Evolutionary conservation across 2,888 invertebrate genomes (phyloP), one percentile per base, ranked within the genome.

Genomic region (Dorcus hopei): DNA sequence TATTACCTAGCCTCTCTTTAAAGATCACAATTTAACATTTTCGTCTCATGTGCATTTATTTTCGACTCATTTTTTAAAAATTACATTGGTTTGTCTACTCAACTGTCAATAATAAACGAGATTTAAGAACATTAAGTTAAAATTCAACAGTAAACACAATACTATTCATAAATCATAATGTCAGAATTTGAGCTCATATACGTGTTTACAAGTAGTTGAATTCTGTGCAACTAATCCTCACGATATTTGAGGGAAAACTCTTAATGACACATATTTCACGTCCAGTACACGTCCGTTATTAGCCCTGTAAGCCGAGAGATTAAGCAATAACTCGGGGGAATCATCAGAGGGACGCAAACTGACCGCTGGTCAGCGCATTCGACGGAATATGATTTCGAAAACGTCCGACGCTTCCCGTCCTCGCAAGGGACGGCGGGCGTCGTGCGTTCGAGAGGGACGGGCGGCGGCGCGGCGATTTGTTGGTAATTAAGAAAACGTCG

Each of bases 311-410:
- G 74, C 73, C 71, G 73, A 70, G 73, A 76, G 78, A 78, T 77
- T 77, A 77, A 76, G 77, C 75, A 74, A 75, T 76, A 75, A 76
- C 74, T 74, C 66, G 74, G 73, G 73, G 69, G 70, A 69, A 72
- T 74, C 72, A 73, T 71, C 70, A 70, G 65, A 72, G 74, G 61
- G 65, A 62, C 67, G 63, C 66, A 64, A 70, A 72, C 70, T 76
- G 76, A 75, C 76, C 77, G 70, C 66, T 70, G 77, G 75, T 74
- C 77, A 76, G 65, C 62, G 59, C 26, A 6, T 64, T 58, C 52
- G 64, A 61, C 9, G 45, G 45, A 51, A 51, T 51, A 51, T 51
- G 51, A 51, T 51, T 51, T 40, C 51, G 51, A 40, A 19, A 51
- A 38, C 38, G 39, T 38, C 51, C 51, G 16, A 40, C 38, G 38